Percentiles rank a stretch among this genome's conserved stretches.
Evolutionary conservation across 2,113 vertebrate species (phyloP).

Genomic region (Toxostoma redivivum): DNA sequence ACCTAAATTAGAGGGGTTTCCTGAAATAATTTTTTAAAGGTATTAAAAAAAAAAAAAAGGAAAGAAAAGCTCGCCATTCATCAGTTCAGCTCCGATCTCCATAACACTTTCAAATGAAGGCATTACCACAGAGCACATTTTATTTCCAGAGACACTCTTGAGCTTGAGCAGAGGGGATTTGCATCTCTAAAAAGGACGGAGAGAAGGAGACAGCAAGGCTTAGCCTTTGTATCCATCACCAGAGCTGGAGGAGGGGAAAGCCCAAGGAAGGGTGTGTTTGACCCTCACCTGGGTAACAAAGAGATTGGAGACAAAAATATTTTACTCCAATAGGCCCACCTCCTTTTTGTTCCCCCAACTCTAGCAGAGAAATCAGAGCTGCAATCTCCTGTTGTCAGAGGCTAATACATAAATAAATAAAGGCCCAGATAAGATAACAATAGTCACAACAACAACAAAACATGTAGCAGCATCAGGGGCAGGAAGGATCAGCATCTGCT

Average conservation of each 20-base stretch:
- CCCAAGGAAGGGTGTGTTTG: neutral
- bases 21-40: neutral
- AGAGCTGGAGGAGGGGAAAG: neutral
- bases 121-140: neutral
- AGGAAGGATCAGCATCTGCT: conserved; percentile 37
- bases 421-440: conserved; percentile 31
- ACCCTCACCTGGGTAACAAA: neutral
- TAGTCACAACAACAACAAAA: conserved; percentile 35
- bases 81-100: neutral
- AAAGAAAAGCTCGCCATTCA: neutral
- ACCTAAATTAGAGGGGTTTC: neutral
- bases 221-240: neutral
- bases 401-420: conserved; percentile 49
- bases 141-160: conserved; percentile 8
- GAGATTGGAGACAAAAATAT: neutral
- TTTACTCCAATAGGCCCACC: neutral
- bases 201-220: conserved; percentile 31
- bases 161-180: conserved; percentile 46
- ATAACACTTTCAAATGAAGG: conserved; percentile 24
- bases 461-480: conserved; percentile 3
- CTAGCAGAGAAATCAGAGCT: neutral
- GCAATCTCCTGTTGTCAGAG: neutral
- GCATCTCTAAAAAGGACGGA: conserved; percentile 55
- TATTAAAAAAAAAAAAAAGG: neutral
- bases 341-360: neutral